phyloP scores from a whole-genome alignment of 2,797 vertebrate species.

The Mormyrus hasselquistii region DNA sequence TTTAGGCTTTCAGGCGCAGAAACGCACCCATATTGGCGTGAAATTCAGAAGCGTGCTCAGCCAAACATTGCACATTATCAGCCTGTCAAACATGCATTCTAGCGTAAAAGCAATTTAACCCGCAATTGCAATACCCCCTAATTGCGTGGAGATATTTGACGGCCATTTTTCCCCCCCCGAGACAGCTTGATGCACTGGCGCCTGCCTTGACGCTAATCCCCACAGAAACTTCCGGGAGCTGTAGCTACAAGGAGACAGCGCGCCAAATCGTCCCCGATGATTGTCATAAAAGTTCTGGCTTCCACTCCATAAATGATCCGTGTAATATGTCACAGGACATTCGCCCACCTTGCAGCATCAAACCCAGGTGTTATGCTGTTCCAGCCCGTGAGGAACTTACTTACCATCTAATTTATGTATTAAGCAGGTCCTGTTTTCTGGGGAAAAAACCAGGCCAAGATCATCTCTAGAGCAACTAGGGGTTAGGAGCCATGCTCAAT shows the following conservation, averaged over 20 bases:
- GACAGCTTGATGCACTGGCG: neutral
- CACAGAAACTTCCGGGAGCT: neutral
- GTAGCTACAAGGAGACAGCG: neutral
- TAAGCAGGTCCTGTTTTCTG: neutral
- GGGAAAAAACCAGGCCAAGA: neutral
- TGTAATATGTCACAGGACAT: neutral
- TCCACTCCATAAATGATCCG: neutral
- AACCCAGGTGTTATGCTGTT: neutral
- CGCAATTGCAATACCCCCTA: neutral
- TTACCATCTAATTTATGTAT: neutral
- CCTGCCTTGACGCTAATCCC: neutral
- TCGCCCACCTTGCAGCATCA: neutral
- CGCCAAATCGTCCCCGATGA: neutral
- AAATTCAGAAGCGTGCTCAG: neutral
- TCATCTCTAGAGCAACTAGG: neutral
- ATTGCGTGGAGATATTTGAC: neutral
- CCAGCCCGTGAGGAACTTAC: neutral
- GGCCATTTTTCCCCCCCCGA: neutral
- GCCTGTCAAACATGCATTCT: conserved; percentile 11
- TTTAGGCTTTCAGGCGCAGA: neutral
- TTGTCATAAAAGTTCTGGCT: neutral
- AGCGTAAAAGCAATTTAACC: conserved; percentile 10
- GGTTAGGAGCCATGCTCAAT: neutral
- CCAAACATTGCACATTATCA: neutral
- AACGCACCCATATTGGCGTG: neutral